Evolutionary conservation across 2,113 vertebrate species (phyloP), one percentile per base, ranked within the genome.

Genomic region (Caracal caracal): DNA sequence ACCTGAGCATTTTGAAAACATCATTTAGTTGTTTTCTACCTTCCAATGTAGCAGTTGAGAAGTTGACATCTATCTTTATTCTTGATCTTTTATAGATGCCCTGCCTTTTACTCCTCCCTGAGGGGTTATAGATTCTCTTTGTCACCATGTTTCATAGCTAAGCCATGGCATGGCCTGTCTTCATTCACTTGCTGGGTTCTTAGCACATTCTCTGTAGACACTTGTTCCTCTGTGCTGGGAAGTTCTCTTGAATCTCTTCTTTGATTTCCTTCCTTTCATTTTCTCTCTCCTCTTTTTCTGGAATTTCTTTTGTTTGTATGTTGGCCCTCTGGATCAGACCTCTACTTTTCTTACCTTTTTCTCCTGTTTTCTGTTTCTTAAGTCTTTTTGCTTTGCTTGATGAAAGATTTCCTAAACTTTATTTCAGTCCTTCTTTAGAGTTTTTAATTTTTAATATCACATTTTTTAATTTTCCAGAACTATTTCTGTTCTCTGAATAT

Each of bases 1-100:
- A 70, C 37, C 88, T 53, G 2, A 94, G 56, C 65, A 43, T 93
- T 93, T 95, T 78, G 26, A 92, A 93, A 93, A 87, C n/a, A 85
- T 84, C 81, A 51, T 10, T 80, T 28, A 65, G 3, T 88, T 93
- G 40, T 59, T 66, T 88, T 90, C 76, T 90, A 1, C 53, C 68
- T 82, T 90, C 7, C 33, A 70, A 9, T 59, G 15, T 84, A 88
- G 51, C 43, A 89, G 43, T 90, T 2, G 17, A 49, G 26, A 92
- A 66, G 37, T 86, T 92, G 49, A 89, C 86, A 83, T 28, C 63
- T n/a, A 71, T 82, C 92, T 37, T 90, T 96, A 63, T 24, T 91
- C 73, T 92, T 92, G 59, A 49, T 63, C 33, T 95, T 88, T 79
- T 35, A 11, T 26, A 78, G 43, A 66, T 81, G 26, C 75, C n/a